Conservation (phyloP, 2,113 vertebrate species). For the Mus pahari region DNA sequence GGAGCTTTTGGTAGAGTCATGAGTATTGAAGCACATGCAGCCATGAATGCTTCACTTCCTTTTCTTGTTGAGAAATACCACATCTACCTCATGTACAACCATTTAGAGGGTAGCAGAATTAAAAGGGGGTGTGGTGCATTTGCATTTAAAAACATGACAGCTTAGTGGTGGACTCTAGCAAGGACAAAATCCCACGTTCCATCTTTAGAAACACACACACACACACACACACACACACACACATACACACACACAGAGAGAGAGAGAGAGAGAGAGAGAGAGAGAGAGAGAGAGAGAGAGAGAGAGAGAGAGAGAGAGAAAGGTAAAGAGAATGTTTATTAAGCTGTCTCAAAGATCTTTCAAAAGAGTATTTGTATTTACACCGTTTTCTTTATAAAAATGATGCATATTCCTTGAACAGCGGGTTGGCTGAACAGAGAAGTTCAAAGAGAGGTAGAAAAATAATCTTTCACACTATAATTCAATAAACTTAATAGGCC, state of each 20-base stretch:
- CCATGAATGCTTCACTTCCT: neutral
- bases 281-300: too few relatives aligned
- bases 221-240: too few relatives aligned
- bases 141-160: neutral
- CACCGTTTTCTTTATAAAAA: slow-evolving; percentile 24
- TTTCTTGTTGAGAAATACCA: slow-evolving; percentile 22
- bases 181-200: neutral
- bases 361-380: neutral
- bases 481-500: slow-evolving; percentile 2
- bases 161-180: neutral
- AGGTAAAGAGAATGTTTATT: neutral
- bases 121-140: neutral
- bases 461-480: neutral
- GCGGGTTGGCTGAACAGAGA: neutral
- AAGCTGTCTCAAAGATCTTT: neutral
- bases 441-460: neutral
- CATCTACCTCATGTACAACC: neutral
- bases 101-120: neutral
- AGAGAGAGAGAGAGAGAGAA: neutral
- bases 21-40: neutral
- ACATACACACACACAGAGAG: too few relatives aligned
- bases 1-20: neutral
- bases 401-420: neutral
- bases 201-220: neutral
- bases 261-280: too few relatives aligned